Evolutionary conservation across 2,113 vertebrate species (phyloP), one percentile per base, ranked within the genome.

Genomic region (Myiopsitta monachus): DNA sequence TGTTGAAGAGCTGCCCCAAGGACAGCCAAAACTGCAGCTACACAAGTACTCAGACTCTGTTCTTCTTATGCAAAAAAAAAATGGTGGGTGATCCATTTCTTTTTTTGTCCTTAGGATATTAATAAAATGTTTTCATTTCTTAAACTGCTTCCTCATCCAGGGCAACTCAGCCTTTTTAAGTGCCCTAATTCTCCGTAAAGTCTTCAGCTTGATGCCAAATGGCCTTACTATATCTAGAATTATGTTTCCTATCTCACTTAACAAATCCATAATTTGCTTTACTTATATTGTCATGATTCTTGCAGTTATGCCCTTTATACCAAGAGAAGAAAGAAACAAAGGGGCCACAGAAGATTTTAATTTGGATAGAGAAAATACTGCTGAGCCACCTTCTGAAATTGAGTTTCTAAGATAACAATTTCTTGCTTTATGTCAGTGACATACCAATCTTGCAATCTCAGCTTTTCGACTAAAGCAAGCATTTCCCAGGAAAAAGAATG

Each of bases 1-100:
- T 1, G 0, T 10, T 30, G 52, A 44, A 59, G 43, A 75, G 13
- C 55, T 68, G 36, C 55, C 75, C 52, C 41, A 18, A 22, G 33
- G 44, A 44, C 63, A 86, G 46, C 16, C 18, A 66, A 46, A 93
- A 10, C 46, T 43, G 33, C 23, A 82, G 43, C 62, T 70, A 6
- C 18, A 38, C 26, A 28, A 19, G 22, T 11, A 28, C 17, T 23
- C 0, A 0, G 7, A 23, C 14, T 62, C 16, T 62, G 12, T 8
- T 27, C 41, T 82, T 15, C 28, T 88, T 39, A 52, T 7, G 18
- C 30, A 73, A 85, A 38, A 83, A 62, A 36, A 59, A 11, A 63
- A 38, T 39, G 15, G 4, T 38, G 30, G 18, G 12, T 13, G 11
- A 63, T 86, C 39, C 52, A 28, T 14, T 49, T 23, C 31, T 64